Base-by-base conservation (phyloP, 2,888 invertebrate species). In the Drosophila tanythrix region DNA sequence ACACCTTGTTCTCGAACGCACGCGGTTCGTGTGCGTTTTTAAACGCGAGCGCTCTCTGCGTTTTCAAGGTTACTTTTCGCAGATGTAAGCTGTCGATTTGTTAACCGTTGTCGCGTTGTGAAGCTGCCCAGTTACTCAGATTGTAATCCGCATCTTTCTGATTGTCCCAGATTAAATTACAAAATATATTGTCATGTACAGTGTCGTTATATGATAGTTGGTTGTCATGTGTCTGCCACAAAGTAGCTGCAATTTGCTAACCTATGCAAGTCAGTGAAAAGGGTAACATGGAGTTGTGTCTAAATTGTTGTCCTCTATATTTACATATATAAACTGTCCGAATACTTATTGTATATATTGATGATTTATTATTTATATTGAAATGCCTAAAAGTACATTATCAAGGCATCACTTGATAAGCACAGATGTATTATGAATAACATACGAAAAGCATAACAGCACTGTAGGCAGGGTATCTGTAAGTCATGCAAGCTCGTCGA, bases 151-250 rank as follows among this genome's bases (percentile, higher is more conserved):
- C 51, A 63, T 52, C 60, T 65, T 53, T 52, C 33, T 40, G 56
- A 63, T 63, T 78, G 81, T 69, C 51, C 74, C 70, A 83, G 82
- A 81, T 90, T 84, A 79, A 87, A 81, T 89, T 89, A 89, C 90
- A 89, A 74, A 76, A 81, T 81, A 84, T 76, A 75, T 76, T 87
- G 87, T 82, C 87, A 81, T 90, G 89, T 90, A 62, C 43, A 58
- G 50, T 86, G 86, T 74, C 85, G 79, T 68, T 40, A 64, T 70
- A 64, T 56, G 65, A 72, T 56, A 51, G 56, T 40, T 40, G 56
- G 56, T 56, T 67, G 68, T 56, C 69, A 40, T 18, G 29, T 70
- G 70, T 53, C 59, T 21, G 27, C 35, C 8, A 43, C 21, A 25
- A 52, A 62, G 43, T 48, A 31, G 25, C 21, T 43, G 6, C 21